These are phyloP conservation scores for Drosophila repletoides DNA, from an alignment of 1,140 invertebrate species.

Conservation along the genomic window DNA sequence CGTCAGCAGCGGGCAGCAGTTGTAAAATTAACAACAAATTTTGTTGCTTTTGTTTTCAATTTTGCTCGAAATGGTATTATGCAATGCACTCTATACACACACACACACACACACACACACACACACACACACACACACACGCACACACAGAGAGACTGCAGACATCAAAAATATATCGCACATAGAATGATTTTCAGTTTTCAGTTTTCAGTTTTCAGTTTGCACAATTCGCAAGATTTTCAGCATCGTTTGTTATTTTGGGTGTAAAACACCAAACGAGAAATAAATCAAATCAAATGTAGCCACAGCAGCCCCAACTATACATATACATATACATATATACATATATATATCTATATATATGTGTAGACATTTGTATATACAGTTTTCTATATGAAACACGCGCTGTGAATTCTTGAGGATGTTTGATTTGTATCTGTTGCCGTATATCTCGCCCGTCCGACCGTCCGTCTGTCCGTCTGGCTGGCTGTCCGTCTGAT, in stretches of 20 bases:
- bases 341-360: slow-evolving; percentile 14
- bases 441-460: slow-evolving; percentile 16
- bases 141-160: slow-evolving; percentile 30
- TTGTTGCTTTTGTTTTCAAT: slow-evolving; percentile 25
- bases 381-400: slow-evolving; percentile 24
- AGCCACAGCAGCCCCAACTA: slow-evolving; percentile 49
- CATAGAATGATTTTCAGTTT: slow-evolving; percentile 62
- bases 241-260: slow-evolving; percentile 75
- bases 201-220: too few species aligned
- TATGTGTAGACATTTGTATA: background rate
- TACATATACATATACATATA: slow-evolving; percentile 11
- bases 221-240: slow-evolving; percentile 69
- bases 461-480: slow-evolving; percentile 17
- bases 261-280: slow-evolving; percentile 79
- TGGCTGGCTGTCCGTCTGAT: slow-evolving; percentile 10
- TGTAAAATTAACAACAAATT: slow-evolving; percentile 54
- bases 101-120: slow-evolving; percentile 25
- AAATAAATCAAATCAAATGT: slow-evolving; percentile 81
- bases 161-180: slow-evolving; percentile 40
- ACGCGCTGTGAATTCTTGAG: slow-evolving; percentile 68
- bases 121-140: slow-evolving; percentile 5
- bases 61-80: slow-evolving; percentile 74
- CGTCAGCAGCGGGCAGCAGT: slow-evolving; percentile 20
- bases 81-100: slow-evolving; percentile 61
- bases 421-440: slow-evolving; percentile 73